These are phyloP conservation scores for Kryptopterus vitreolus DNA, from an alignment of 2,797 vertebrate genomes.

Conservation along the genomic window DNA sequence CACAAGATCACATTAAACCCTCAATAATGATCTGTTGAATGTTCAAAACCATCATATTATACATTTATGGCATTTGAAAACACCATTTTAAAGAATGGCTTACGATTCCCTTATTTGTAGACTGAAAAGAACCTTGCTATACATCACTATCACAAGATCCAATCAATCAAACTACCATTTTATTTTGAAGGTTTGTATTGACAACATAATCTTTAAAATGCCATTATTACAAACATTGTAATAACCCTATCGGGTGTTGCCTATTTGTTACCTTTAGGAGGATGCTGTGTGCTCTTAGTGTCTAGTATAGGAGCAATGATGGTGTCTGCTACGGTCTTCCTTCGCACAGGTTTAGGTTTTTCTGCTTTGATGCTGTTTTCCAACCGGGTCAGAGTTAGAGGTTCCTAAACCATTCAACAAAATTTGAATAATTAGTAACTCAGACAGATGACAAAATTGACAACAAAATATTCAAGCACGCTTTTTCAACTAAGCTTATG, in stretches of 20 bases:
- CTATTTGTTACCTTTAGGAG: constrained; percentile 49
- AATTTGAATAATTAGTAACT: too few relatives aligned
- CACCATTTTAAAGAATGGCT: too few relatives aligned
- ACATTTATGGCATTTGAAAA: too few relatives aligned
- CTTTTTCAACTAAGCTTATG: not conserved
- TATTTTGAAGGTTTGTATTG: not conserved
- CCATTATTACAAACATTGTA: not conserved
- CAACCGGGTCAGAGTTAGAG: constrained; percentile 83
- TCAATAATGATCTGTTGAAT: not conserved
- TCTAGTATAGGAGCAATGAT: constrained; percentile 89
- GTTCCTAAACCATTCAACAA: constrained; percentile 74
- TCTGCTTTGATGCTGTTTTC: constrained; percentile 91
- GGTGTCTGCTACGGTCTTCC: constrained; percentile 87
- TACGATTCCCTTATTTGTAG: too few relatives aligned
- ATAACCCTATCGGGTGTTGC: not conserved
- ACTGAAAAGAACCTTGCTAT: too few relatives aligned
- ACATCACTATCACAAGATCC: too few relatives aligned
- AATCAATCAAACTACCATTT: too few relatives aligned
- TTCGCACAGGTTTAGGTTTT: constrained; percentile 88
- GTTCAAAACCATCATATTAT: not conserved
- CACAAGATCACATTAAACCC: not conserved
- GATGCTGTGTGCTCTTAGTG: constrained; percentile 83
- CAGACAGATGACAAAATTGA: too few relatives aligned
- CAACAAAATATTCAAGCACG: too few relatives aligned
- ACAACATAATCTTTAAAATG: too few relatives aligned